Evolutionary conservation across 2,113 vertebrate genomes (phyloP).

Genomic region (Leptobrachium leishanense): DNA sequence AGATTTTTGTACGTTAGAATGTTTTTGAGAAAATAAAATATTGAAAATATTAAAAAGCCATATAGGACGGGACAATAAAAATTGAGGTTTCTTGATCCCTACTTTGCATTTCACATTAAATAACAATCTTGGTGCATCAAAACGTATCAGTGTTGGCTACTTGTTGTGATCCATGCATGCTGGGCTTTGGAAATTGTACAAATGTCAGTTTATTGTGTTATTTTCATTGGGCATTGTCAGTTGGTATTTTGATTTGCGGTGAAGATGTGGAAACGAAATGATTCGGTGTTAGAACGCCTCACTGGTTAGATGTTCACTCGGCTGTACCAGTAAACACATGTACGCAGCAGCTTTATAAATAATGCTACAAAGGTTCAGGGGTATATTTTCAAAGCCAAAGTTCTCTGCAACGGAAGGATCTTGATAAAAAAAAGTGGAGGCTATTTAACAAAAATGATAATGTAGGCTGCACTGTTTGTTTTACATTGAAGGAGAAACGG

Average conservation of each 20-base stretch:
- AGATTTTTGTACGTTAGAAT: no score
- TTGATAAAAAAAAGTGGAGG: no score
- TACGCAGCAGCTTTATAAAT: neutral
- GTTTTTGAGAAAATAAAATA: no score
- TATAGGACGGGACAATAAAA: no score
- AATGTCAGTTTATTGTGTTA: neutral
- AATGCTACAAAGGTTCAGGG: neutral
- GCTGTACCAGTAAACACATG: constrained; percentile 14
- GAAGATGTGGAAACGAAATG: constrained; percentile 8
- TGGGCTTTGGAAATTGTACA: neutral
- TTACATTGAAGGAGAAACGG: no score
- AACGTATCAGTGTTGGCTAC: neutral
- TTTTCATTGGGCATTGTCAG: constrained; percentile 2
- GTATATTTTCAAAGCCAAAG: no score
- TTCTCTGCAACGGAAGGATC: no score
- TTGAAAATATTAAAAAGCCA: no score
- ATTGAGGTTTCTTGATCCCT: no score
- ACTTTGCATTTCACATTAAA: neutral
- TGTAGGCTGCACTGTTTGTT: no score
- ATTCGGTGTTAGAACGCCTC: constrained; percentile 3
- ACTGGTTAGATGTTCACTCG: constrained; percentile 9
- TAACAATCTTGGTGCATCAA: neutral
- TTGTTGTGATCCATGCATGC: neutral
- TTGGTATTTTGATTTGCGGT: neutral
- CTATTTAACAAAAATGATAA: no score